Conservation (phyloP, 2,113 vertebrate genomes). For the Montifringilla adamsi region DNA sequence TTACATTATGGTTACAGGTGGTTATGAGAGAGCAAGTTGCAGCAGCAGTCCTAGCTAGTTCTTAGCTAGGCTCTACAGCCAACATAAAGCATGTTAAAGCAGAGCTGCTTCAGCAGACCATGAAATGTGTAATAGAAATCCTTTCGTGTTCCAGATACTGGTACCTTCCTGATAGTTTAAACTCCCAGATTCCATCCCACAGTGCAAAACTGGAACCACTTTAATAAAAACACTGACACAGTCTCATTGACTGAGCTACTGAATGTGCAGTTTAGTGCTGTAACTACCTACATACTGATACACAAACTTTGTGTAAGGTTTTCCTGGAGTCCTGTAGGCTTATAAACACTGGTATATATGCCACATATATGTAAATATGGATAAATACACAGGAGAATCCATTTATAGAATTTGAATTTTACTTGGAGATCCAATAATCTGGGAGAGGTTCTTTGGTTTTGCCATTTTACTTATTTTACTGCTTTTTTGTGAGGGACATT, state of each 20-base stretch:
- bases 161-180: not conserved
- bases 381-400: not conserved
- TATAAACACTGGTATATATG: not conserved
- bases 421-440: not conserved
- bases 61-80: not conserved
- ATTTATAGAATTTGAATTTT: not conserved
- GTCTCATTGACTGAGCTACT: not conserved
- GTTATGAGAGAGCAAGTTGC: not conserved
- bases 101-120: not conserved
- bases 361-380: not conserved
- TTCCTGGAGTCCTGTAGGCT: not conserved
- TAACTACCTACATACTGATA: not conserved
- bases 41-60: not conserved
- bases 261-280: not conserved
- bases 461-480: not conserved
- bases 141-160: not conserved
- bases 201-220: not conserved
- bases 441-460: not conserved
- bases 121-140: not conserved
- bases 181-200: rapidly evolving
- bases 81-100: not conserved
- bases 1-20: rapidly evolving
- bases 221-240: not conserved
- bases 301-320: not conserved
- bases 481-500: not conserved